phyloP scores from a whole-genome alignment of 2,888 invertebrate genomes.

The Cecidostiba fungosa region DNA sequence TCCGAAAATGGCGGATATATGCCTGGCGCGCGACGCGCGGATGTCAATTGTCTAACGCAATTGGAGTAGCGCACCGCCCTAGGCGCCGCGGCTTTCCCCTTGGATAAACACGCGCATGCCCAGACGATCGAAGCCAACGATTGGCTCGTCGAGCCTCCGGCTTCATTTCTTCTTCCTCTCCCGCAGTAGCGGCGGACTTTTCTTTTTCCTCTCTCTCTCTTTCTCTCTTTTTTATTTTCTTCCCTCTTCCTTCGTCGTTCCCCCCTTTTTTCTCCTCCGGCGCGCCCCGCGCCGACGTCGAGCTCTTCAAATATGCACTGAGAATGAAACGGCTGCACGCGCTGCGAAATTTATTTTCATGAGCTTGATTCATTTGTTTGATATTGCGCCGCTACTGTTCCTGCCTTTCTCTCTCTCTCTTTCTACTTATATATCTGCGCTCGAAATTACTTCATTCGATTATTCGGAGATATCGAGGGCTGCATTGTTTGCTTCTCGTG shows the following conservation, averaged over 20 bases:
- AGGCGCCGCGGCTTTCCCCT: slow-evolving; percentile 61
- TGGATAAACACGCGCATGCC: slow-evolving; percentile 65
- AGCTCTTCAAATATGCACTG: slow-evolving; percentile 65
- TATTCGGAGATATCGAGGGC: slow-evolving; percentile 42
- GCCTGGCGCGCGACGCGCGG: slow-evolving; percentile 34
- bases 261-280: slow-evolving; percentile 5
- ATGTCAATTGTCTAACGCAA: slow-evolving; percentile 65
- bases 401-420: not conserved
- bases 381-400: slow-evolving; percentile 48
- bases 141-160: slow-evolving; percentile 62
- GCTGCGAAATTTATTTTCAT: slow-evolving; percentile 61
- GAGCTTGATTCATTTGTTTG: slow-evolving; percentile 64
- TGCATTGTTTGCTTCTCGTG: slow-evolving; percentile 28
- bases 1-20: slow-evolving; percentile 62
- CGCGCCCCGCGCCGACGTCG: not conserved
- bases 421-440: not conserved
- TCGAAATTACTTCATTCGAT: slow-evolving; percentile 47
- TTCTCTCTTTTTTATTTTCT: slow-evolving; percentile 14
- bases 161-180: slow-evolving; percentile 59
- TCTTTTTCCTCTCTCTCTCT: slow-evolving; percentile 47
- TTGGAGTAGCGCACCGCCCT: slow-evolving; percentile 62
- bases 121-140: slow-evolving; percentile 61
- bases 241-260: not conserved
- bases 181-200: not conserved
- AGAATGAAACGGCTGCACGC: slow-evolving; percentile 55